Base-by-base conservation (phyloP, 2,888 invertebrate species). In the Fragum sueziense region DNA sequence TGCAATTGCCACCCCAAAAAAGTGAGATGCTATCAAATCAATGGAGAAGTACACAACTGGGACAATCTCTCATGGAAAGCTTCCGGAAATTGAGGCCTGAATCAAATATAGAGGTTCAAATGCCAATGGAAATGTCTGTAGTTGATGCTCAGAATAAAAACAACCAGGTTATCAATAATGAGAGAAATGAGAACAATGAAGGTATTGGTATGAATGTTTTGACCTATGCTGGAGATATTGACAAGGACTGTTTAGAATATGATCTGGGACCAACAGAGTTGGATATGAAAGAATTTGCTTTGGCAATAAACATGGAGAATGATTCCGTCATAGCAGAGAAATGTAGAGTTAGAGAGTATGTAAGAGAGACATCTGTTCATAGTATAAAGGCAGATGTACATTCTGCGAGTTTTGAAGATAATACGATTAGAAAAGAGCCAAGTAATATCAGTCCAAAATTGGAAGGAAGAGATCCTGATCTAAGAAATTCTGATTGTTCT, bases 381-480 rank as follows among this genome's bases (percentile, higher is more conserved):
- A 41, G 41, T 65, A 41, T 41, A 65, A n/a, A 37, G 25, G 65
- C 65, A 33, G 65, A 41, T 22, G 65, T 65, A 20, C 65, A 65
- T 14, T 20, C 37, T 11, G 65, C 2, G 11, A 57, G 57, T 14
- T 27, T 57, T 57, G n/a, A 25, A 3, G 47, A 47, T n/a, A n/a
- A n/a, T n/a, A n/a, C n/a, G n/a, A n/a, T n/a, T n/a, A n/a, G n/a
- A n/a, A n/a, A n/a, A n/a, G n/a, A n/a, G n/a, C n/a, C n/a, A n/a
- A n/a, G n/a, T n/a, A n/a, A n/a, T n/a, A n/a, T n/a, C n/a, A n/a
- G n/a, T n/a, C n/a, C n/a, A n/a, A n/a, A n/a, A n/a, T n/a, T n/a
- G n/a, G n/a, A n/a, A n/a, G n/a, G n/a, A n/a, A n/a, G n/a, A n/a
- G n/a, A n/a, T n/a, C n/a, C n/a, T n/a, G n/a, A n/a, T n/a, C n/a